Evolutionary conservation across 2,113 vertebrate genomes (phyloP), one percentile per base, ranked within the genome.

Genomic region (Gavialis gangeticus): DNA sequence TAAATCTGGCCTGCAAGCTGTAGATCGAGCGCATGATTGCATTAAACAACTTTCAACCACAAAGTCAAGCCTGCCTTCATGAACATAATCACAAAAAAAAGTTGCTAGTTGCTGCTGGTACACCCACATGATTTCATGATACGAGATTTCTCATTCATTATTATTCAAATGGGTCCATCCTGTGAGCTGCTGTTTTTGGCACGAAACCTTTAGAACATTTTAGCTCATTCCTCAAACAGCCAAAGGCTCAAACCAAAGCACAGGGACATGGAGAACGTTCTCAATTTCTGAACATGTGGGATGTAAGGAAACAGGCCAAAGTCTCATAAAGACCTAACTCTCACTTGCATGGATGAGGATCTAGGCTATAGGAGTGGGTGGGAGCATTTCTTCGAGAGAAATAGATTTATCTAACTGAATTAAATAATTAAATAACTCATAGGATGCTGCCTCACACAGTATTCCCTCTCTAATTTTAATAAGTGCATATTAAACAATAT

Each of bases 381-480:
- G 16, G 19, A 17, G n/a, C n/a, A 30, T 67, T 67, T 67, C 66
- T 67, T 11, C 37, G 21, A 21, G 30, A 30, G 67, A 69, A 30
- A 37, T 69, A 18, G 21, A 19, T 34, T 69, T 81, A 95, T 76
- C 84, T 22, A 62, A 27, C 24, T 28, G 69, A 37, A 67, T 87
- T 79, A 93, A 93, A 46, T 75, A 37, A 67, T 87, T 79, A 93
- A 93, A 46, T 75, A 54, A 92, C 64, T 66, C 79, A 16, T 80
- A 93, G 75, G 30, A 95, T 96, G 30, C 27, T 97, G 91, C 22
- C 92, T n/a, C 89, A 55, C 14, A 79, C 24, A 94, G 57, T 80
- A 94, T 60, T 75, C 55, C n/a, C 85, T 34, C 94, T 97, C 85
- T 56, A 86, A 71, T 87, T 75, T 85, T 89, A 90, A 91, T 75